phyloP scores from a whole-genome alignment of 1,140 invertebrate species.

The roundworm (Caenorhabditis elegans) region WBcel235 BX284605.5:11837001-11837500 shows the following conservation, averaged over 20 bases:
- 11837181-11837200: constrained; percentile 40
- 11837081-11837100: constrained; percentile 41
- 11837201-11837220: constrained; percentile 42
- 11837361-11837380: constrained; percentile 43
- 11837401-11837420: neutral
- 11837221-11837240: constrained; percentile 51
- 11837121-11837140: constrained; percentile 44
- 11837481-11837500: constrained; percentile 45
- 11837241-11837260: constrained; percentile 46
- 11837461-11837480: too few species aligned
- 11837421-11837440: neutral
- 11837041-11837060: constrained; percentile 40
- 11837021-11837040: constrained; percentile 48
- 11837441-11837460: too few species aligned
- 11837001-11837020: constrained; percentile 42
- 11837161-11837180: constrained; percentile 51
- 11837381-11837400: constrained; percentile 1
- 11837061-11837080: constrained; percentile 38
- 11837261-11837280: constrained; percentile 42
- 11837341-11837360: constrained; percentile 38
- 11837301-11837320: constrained; percentile 48
- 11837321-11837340: constrained; percentile 39
- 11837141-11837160: constrained; percentile 53
- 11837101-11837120: too few species aligned
- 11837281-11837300: constrained; percentile 51